These are phyloP conservation scores for Neodiprion fabricii DNA, from an alignment of 1,140 invertebrate species.

Conservation along the genomic window DNA sequence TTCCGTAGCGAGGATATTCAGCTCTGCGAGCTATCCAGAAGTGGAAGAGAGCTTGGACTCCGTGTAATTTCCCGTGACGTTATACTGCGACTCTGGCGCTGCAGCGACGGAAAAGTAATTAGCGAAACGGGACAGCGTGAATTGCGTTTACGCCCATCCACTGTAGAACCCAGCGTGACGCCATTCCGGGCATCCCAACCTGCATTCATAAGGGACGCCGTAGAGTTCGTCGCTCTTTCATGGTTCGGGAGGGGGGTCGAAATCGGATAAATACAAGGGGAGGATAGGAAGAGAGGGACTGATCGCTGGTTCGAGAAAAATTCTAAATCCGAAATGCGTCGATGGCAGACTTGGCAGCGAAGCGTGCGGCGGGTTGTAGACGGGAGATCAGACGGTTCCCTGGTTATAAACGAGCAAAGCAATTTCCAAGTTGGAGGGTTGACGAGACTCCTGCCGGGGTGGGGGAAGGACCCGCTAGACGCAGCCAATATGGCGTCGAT, in stretches of 20 bases:
- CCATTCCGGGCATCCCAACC: not conserved
- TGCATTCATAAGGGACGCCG: no score
- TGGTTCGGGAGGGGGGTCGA: no score
- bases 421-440: conserved; percentile 52
- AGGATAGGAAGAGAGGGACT: no score
- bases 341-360: no score
- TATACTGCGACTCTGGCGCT: not conserved
- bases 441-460: conserved; percentile 37
- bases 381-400: conserved; percentile 31
- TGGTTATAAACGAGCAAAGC: conserved; percentile 49
- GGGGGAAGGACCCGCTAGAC: conserved; percentile 16
- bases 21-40: not conserved
- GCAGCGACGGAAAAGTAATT: not conserved
- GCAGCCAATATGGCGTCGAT: conserved; percentile 48
- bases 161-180: not conserved
- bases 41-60: not conserved
- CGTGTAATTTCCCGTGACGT: conserved; percentile 3
- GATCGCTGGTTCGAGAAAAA: no score
- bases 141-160: conserved; percentile 6
- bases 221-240: conserved; percentile 16
- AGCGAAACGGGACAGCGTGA: not conserved
- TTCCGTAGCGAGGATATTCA: no score
- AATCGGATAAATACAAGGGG: no score
- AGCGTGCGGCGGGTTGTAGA: no score
- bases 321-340: no score